Conservation (phyloP, 2,888 invertebrate genomes). For the Prosapia bicincta region DNA sequence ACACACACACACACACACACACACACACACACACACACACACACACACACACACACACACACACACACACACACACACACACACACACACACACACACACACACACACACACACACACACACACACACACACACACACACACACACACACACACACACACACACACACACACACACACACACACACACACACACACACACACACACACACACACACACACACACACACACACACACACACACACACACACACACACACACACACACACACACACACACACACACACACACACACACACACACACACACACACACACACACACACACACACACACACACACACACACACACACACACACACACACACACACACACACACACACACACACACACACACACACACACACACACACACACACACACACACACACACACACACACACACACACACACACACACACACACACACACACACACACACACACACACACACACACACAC, state of each 20-base stretch:
- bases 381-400: background rate
- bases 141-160: background rate
- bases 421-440: background rate
- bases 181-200: background rate
- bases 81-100: background rate
- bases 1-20: background rate
- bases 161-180: background rate
- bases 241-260: background rate
- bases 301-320: background rate
- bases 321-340: background rate
- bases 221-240: background rate
- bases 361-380: background rate
- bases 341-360: background rate
- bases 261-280: background rate
- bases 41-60: background rate
- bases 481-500: background rate
- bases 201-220: background rate
- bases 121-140: background rate
- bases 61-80: background rate
- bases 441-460: background rate
- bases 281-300: background rate
- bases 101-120: background rate
- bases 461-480: background rate
- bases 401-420: background rate
- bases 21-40: background rate